These are phyloP conservation scores for Petrocephalus sullivani DNA, from an alignment of 2,797 vertebrate genomes.

Conservation along the genomic window DNA sequence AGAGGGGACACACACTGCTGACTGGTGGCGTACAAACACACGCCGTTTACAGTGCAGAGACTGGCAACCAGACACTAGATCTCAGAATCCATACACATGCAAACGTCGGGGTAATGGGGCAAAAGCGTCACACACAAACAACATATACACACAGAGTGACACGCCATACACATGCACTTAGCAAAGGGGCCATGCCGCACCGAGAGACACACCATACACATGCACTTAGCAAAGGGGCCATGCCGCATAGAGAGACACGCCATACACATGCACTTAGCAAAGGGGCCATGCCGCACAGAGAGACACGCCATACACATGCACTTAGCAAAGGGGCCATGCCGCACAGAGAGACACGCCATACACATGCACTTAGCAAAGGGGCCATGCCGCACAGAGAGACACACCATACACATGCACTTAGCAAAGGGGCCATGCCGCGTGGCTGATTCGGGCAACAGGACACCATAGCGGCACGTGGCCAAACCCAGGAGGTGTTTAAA, in stretches of 20 bases:
- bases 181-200: not conserved
- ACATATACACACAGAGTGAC: not conserved
- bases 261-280: not conserved
- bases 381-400: too few species aligned
- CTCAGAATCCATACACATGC: not conserved
- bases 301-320: not conserved
- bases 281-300: not conserved
- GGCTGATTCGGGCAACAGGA: slow-evolving; percentile 12
- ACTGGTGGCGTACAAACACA: not conserved
- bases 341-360: too few species aligned
- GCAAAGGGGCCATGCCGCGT: slow-evolving; percentile 28
- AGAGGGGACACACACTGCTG: slow-evolving; percentile 28
- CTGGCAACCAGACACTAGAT: not conserved
- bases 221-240: not conserved
- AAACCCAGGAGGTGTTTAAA: slow-evolving; percentile 40
- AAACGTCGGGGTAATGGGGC: not conserved
- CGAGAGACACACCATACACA: too few species aligned
- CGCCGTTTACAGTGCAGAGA: not conserved
- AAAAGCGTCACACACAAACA: not conserved
- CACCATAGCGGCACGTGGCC: not conserved
- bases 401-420: too few species aligned
- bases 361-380: not conserved
- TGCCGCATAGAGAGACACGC: not conserved
- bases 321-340: not conserved
- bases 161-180: not conserved